A percentile compares a stretch with the other conserved stretches of the same genome.
phyloP scores from a whole-genome alignment of 1,140 invertebrate species.

The Ruditapes philippinarum region DNA sequence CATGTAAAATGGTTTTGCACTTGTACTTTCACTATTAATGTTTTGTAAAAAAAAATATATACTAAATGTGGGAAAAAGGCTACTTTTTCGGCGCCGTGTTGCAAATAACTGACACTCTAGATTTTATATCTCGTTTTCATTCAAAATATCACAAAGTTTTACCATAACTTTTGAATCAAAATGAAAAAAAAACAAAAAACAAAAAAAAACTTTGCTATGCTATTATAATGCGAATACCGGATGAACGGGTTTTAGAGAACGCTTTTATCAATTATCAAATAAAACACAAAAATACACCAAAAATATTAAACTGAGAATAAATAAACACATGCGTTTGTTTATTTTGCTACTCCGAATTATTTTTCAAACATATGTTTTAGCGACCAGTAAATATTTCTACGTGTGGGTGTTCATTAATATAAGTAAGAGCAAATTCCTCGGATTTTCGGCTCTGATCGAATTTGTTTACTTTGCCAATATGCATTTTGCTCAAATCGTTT shows the following conservation, averaged over 20 bases:
- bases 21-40: no score
- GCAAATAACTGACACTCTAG: no score
- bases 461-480: conserved; percentile 32
- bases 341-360: conserved; percentile 21
- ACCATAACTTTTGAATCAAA: neutral
- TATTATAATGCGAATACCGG: neutral
- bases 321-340: conserved; percentile 27
- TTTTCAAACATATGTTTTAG: conserved; percentile 40
- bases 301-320: conserved; percentile 32
- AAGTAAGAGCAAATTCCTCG: conserved; percentile 14
- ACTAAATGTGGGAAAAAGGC: no score
- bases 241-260: neutral
- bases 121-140: neutral
- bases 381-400: conserved; percentile 1
- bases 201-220: no score
- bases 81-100: no score
- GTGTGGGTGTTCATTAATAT: conserved; percentile 7
- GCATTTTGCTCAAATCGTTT: conserved; percentile 32
- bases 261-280: conserved; percentile 37
- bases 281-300: conserved; percentile 26
- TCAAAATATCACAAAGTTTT: neutral
- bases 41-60: no score
- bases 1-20: no score
- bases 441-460: conserved; percentile 27
- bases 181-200: no score